Evolutionary conservation across 2,888 invertebrate genomes (phyloP).

Genomic region (Ceraclea dissimilis): DNA sequence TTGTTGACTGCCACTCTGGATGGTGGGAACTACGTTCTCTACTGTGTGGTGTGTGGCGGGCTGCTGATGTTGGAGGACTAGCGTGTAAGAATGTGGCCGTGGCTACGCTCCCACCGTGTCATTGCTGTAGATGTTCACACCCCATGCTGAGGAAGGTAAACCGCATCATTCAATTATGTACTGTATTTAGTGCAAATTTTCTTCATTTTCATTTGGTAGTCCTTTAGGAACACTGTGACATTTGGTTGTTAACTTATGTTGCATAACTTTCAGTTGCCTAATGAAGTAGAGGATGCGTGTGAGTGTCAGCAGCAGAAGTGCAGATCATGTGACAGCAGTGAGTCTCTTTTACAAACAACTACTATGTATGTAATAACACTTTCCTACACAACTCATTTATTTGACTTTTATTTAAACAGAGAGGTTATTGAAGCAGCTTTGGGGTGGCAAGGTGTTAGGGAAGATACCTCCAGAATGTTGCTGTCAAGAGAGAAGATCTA

Average conservation of each 20-base stretch:
- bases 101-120: slow-evolving; percentile 11
- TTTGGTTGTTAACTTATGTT: no score
- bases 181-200: no score
- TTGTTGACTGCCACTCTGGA: slow-evolving; percentile 18
- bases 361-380: not conserved
- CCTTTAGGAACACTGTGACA: no score
- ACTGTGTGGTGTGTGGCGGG: slow-evolving; percentile 11
- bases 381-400: no score
- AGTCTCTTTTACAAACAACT: no score
- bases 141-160: not conserved
- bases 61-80: slow-evolving; percentile 2
- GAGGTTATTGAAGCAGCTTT: slow-evolving; percentile 1
- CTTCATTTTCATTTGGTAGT: no score
- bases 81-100: slow-evolving; percentile 3
- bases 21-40: slow-evolving; percentile 21
- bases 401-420: no score
- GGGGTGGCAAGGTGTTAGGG: not conserved
- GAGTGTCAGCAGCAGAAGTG: slow-evolving; percentile 6
- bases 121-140: slow-evolving; percentile 14
- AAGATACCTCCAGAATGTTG: slow-evolving; percentile 10
- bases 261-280: no score
- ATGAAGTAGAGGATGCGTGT: no score
- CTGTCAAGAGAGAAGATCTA: slow-evolving; percentile 3
- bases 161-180: no score
- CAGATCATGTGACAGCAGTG: not conserved